Evolutionary conservation across 2,797 vertebrate genomes (phyloP), one percentile per base, ranked within the genome.

Genomic region (Coendou prehensilis): DNA sequence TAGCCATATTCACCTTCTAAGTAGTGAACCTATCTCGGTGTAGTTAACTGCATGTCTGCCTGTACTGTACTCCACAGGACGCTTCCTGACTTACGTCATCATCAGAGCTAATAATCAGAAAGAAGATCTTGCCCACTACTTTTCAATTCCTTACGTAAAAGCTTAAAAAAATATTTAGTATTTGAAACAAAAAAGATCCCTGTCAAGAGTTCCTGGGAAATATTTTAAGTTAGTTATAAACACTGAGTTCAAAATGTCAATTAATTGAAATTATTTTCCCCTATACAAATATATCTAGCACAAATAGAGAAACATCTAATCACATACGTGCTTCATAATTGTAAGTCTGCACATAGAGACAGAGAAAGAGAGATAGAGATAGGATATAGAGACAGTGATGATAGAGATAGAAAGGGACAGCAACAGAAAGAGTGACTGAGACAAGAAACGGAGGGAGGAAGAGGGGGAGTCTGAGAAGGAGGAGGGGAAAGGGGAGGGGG

Each of bases 141-240:
- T 71, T 91, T 90, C 61, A 83, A 59, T 84, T 75, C 22, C n/a
- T 88, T 56, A 90, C 83, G 47, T 41, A 80, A 54, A 85, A 81
- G 37, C 7, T 30, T 94, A 30, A 86, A 87, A 87, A 80, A 85
- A 26, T 6, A 56, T 67, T 81, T 18, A 52, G 47, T 80, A 69
- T 76, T 76, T 67, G 52, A 30, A 52, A 61, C 15, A 5, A 23
- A 33, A 15, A 84, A 26, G 6, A 63, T 85, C 28, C 79, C 79
- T 93, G 84, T 28, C 47, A 78, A 91, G 7, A 93, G 11, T 80
- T 57, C 1, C 59, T 92, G 56, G 8, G 28, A 89, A 95, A 81
- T 15, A 64, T 56, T 93, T 90, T 47, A 80, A 79, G 75, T 56
- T 30, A 63, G 57, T 56, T 37, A 17, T 91, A 75, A 86, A 96